Evolutionary conservation across 2,797 vertebrate species (phyloP).

Genomic region (Phoebastria nigripes): DNA sequence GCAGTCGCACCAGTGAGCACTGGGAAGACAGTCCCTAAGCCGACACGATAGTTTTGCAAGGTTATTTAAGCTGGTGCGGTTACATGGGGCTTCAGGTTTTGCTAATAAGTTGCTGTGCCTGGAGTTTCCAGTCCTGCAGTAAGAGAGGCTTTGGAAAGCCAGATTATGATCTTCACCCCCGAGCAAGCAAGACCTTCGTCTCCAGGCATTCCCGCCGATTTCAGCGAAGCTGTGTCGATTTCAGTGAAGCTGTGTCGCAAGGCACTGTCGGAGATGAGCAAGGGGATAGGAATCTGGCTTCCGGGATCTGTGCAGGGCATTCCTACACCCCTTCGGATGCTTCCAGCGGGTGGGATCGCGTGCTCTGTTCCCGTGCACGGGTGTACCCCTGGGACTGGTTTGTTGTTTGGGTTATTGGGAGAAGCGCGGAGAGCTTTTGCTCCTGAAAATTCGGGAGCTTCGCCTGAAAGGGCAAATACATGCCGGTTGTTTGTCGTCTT

Average conservation of each 20-base stretch:
- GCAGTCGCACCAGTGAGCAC: not conserved
- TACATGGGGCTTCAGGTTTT: not conserved
- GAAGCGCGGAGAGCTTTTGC: not conserved
- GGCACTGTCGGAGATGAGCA: not conserved
- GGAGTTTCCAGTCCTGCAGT: not conserved
- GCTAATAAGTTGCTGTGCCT: not conserved
- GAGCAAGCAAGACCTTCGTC: not conserved
- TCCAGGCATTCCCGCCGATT: not conserved
- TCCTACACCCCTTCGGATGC: not conserved
- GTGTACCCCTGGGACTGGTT: not conserved
- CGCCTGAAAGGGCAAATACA: not conserved
- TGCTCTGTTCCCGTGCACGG: not conserved
- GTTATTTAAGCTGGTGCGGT: not conserved
- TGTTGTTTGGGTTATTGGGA: not conserved
- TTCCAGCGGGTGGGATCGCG: fast-evolving
- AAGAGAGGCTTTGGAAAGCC: not conserved
- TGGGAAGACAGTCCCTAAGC: not conserved
- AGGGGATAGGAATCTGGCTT: not conserved
- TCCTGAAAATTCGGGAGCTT: not conserved
- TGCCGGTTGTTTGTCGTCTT: not conserved
- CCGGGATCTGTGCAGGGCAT: not conserved
- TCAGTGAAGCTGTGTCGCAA: not conserved
- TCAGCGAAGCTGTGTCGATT: not conserved
- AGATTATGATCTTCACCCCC: not conserved
- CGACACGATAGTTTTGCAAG: not conserved